Evolutionary conservation across 35 echinoderm and acorn worm species (phyloP).

Genomic region (Apostichopus parvimensis): DNA sequence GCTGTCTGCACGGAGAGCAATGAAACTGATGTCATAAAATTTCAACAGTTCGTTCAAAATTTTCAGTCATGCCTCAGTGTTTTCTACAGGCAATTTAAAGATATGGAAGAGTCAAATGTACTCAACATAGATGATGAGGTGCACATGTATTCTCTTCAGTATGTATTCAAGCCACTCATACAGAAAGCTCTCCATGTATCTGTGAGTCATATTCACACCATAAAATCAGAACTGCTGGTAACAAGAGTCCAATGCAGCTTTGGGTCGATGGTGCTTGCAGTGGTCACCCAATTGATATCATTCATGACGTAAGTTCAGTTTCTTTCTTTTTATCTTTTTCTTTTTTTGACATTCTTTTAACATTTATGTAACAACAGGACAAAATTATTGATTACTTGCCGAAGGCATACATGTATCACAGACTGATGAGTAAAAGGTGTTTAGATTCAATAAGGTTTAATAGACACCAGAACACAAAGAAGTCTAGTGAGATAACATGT

Average conservation of each 20-base stretch:
- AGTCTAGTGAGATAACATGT: too few relatives aligned
- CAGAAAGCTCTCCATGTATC: not conserved
- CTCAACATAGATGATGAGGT: not conserved
- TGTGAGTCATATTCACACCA: not conserved
- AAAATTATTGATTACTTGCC: too few relatives aligned
- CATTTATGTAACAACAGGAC: too few relatives aligned
- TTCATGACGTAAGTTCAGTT: not conserved
- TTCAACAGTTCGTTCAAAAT: too few relatives aligned
- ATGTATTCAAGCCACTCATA: slow-evolving; percentile 7
- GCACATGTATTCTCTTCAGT: not conserved
- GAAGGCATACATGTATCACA: too few relatives aligned
- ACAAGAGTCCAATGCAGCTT: slow-evolving; percentile 25
- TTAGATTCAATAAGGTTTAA: too few relatives aligned
- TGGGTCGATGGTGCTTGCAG: not conserved
- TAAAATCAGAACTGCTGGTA: slow-evolving; percentile 21
- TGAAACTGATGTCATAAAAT: too few relatives aligned
- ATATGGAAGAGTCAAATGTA: not conserved
- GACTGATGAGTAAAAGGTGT: too few relatives aligned
- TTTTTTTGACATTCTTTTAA: too few relatives aligned
- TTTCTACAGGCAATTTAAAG: not conserved
- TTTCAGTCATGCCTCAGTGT: slow-evolving; percentile 3
- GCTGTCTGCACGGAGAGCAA: too few relatives aligned
- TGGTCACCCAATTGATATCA: not conserved
- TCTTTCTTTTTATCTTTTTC: too few relatives aligned
- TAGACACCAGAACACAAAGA: too few relatives aligned